Conservation (phyloP, 2,113 vertebrate species). For the Plecotus auritus region DNA sequence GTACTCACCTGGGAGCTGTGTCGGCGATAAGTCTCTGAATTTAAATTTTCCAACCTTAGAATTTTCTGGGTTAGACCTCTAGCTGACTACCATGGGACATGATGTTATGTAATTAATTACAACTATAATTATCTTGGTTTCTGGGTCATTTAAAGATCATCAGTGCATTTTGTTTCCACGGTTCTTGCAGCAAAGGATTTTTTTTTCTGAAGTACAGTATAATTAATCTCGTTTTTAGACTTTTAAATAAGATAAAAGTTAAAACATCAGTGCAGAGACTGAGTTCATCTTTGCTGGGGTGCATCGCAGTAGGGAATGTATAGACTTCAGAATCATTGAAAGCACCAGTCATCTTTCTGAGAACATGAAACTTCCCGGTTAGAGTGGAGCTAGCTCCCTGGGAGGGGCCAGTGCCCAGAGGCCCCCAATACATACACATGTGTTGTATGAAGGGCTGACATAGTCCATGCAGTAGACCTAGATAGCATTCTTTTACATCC, state of each 20-base stretch:
- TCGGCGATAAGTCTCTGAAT: constrained; percentile 32
- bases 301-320: neutral
- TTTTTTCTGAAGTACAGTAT: constrained; percentile 48
- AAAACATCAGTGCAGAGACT: neutral
- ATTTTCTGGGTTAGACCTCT: constrained; percentile 71
- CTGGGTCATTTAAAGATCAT: constrained; percentile 75
- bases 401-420: neutral
- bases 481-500: accelerated
- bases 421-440: accelerated
- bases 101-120: constrained; percentile 77
- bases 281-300: neutral
- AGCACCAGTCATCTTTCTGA: neutral
- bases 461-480: accelerated
- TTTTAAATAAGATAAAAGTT: constrained; percentile 46
- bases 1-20: neutral
- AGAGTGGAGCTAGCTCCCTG: neutral
- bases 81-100: constrained; percentile 51
- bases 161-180: constrained; percentile 74
- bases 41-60: constrained; percentile 42
- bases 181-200: constrained; percentile 60
- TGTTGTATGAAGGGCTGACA: neutral
- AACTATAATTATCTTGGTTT: constrained; percentile 76
- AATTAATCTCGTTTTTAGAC: constrained; percentile 54
- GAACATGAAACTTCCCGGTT: neutral
- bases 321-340: neutral